These are phyloP conservation scores for Agelastica alni DNA, from an alignment of 2,888 invertebrate genomes.

Conservation along the genomic window DNA sequence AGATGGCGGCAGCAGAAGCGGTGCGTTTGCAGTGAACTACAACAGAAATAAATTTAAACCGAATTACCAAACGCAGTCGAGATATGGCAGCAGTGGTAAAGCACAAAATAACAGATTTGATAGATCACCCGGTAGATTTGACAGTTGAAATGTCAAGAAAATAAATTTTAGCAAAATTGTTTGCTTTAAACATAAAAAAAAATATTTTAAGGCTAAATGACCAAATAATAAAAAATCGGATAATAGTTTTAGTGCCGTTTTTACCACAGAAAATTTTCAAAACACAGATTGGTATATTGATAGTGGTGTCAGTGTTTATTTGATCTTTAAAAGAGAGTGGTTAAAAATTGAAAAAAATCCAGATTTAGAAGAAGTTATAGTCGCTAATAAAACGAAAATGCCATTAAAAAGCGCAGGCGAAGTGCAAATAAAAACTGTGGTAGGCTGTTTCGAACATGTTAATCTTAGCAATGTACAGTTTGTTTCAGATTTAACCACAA, in stretches of 20 bases:
- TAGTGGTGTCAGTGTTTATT: slow-evolving; percentile 41
- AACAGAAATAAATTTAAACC: no score
- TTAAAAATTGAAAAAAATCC: slow-evolving; percentile 25
- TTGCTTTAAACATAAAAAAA: no score
- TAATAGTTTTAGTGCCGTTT: slow-evolving; percentile 38
- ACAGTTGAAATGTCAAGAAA: no score
- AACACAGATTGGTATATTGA: slow-evolving; percentile 44
- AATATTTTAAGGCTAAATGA: background rate
- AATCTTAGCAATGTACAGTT: no score
- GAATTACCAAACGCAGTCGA: no score
- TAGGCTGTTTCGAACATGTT: slow-evolving; percentile 29
- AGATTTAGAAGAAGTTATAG: slow-evolving; percentile 26
- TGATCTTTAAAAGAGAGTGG: slow-evolving; percentile 36
- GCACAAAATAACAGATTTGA: no score
- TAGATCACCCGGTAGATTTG: no score
- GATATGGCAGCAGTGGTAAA: no score
- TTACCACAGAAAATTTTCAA: slow-evolving; percentile 34
- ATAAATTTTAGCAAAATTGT: no score
- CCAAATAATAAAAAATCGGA: slow-evolving; percentile 3
- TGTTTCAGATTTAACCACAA: slow-evolving; percentile 38
- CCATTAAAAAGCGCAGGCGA: slow-evolving; percentile 34
- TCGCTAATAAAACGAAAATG: slow-evolving; percentile 34
- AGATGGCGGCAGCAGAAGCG: no score
- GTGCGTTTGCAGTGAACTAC: no score
- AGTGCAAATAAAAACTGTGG: slow-evolving; percentile 30